Conservation (phyloP, 2,797 vertebrate genomes). For the Chaetodon trifasciatus region DNA sequence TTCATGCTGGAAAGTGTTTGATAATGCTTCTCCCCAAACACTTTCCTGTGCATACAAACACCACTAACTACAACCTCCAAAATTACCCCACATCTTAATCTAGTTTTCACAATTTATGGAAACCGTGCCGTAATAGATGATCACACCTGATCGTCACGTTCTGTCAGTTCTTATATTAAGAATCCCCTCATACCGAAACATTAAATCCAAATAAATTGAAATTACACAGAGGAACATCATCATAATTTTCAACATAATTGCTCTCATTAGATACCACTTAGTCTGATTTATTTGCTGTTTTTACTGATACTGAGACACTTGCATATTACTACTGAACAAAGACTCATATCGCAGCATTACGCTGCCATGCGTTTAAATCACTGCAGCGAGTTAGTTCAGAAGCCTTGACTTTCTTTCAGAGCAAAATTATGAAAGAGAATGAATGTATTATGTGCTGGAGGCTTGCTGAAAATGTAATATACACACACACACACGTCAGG, state of each 20-base stretch:
- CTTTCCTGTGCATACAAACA: not conserved
- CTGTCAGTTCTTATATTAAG: not conserved
- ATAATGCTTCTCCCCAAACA: not conserved
- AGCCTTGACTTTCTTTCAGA: not conserved
- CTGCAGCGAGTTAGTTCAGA: not conserved
- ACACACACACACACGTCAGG: not conserved
- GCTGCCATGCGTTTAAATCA: conserved; percentile 4
- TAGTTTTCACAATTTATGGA: not conserved
- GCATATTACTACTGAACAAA: not conserved
- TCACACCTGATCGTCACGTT: not conserved
- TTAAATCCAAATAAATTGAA: conserved; percentile 65
- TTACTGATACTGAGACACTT: conserved; percentile 8
- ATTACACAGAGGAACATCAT: conserved; percentile 59
- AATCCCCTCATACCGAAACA: conserved; percentile 32
- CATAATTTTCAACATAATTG: conserved; percentile 68
- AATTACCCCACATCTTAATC: not conserved
- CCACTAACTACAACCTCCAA: not conserved
- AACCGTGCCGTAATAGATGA: not conserved
- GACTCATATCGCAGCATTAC: not conserved
- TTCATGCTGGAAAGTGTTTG: not conserved
- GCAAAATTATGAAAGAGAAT: not conserved
- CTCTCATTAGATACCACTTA: conserved; percentile 64
- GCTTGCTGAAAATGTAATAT: not conserved
- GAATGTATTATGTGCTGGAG: not conserved
- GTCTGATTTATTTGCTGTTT: conserved; percentile 64